Base-by-base conservation (phyloP, 2,797 vertebrate genomes). In the Coluber constrictor region DNA sequence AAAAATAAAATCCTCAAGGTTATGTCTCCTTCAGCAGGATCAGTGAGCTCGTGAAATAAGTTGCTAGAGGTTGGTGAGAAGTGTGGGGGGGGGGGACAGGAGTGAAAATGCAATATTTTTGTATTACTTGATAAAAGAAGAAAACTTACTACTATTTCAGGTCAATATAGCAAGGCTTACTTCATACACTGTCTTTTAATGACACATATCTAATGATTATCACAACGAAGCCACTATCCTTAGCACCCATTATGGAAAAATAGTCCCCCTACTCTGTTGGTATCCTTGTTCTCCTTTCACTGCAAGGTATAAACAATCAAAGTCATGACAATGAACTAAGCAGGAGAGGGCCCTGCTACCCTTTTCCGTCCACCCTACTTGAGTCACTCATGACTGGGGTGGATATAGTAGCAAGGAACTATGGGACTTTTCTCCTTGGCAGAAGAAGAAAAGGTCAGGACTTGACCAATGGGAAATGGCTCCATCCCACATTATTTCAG, bases 171-270 rank as follows among this genome's bases (percentile, higher is more conserved):
- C 29, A 86, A 91, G 83, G 55, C 32, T 92, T 89, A 51, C 79
- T 83, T 61, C 74, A 8, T 89, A 57, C 63, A 25, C 93, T 94
- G 91, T 74, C 59, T 93, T 95, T 91, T 95, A 96, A 95, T 95
- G 95, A 86, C 51, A 92, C 83, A 37, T 89, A 87, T 92, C 74
- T 88, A 83, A 70, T 88, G 56, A 70, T 70, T 55, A 61, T 87
- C 70, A 90, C 63, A 37, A 87, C 10, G 12, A 90, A 94, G 37
- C 56, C 88, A 86, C 63, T 56, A 60, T 88, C 83, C 20, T 32
- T 25, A 55, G 23, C 51, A 86, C 15, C 70, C 87, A 54, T 47
- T 13, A 56, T 47, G 37, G 74, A 5, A 25, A 83, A 83, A 23
- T 25, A 4, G 74, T 83, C 23, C 20, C 16, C 37, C 43, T 83